phyloP scores from a whole-genome alignment of 2,888 invertebrate species.

The Drosophila emarginata region DNA sequence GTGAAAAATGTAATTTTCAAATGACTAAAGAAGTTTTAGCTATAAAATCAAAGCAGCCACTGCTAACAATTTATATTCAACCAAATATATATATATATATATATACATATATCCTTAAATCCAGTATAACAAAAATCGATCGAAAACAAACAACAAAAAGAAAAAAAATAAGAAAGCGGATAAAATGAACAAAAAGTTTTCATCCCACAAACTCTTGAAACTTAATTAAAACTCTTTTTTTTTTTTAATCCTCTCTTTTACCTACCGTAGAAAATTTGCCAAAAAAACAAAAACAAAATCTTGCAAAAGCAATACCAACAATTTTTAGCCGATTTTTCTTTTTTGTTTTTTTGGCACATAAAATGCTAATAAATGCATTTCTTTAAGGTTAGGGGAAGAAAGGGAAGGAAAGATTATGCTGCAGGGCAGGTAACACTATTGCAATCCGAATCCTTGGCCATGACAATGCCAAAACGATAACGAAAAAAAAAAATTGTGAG shows the following conservation, averaged over 20 bases:
- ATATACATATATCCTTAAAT: too few species aligned
- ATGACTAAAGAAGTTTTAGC: not conserved
- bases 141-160: conserved; percentile 29
- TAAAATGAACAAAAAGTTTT: conserved; percentile 6
- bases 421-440: conserved; percentile 14
- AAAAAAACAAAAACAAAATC: conserved; percentile 37
- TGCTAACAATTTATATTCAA: not conserved
- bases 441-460: conserved; percentile 39
- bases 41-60: too few species aligned
- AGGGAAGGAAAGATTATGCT: conserved; percentile 9
- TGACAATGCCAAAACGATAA: conserved; percentile 20
- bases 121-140: too few species aligned
- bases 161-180: conserved; percentile 55
- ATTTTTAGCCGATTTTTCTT: not conserved
- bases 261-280: conserved; percentile 44
- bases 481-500: not conserved
- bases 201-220: conserved; percentile 19
- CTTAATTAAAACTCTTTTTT: conserved; percentile 64
- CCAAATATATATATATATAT: too few species aligned
- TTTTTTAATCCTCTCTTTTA: conserved; percentile 1
- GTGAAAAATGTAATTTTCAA: too few species aligned
- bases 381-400: not conserved
- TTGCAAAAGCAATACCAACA: not conserved
- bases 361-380: conserved; percentile 70
- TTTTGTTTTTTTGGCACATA: conserved; percentile 37